phyloP scores from a whole-genome alignment of 2,113 vertebrate genomes.

The Odocoileus hemionus region DNA sequence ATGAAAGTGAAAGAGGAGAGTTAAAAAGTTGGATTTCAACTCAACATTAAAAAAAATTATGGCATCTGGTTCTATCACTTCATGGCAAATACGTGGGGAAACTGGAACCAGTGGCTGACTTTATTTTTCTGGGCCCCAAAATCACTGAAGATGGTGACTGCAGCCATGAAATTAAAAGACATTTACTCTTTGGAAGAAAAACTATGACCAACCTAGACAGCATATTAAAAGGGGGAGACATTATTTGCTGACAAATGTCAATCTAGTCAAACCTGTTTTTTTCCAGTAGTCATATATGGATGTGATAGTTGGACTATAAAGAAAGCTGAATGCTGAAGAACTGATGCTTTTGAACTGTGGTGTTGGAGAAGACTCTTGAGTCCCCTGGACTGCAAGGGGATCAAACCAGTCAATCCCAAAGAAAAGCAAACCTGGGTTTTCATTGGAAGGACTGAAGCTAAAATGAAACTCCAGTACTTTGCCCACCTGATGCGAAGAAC shows the following conservation, averaged over 20 bases:
- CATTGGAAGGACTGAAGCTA: background rate
- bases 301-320: background rate
- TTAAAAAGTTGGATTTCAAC: background rate
- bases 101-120: background rate
- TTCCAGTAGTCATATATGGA: background rate
- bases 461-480: background rate
- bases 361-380: background rate
- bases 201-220: background rate
- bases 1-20: background rate
- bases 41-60: background rate
- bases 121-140: background rate
- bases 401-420: background rate
- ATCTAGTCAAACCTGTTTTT: background rate
- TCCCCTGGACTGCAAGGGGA: background rate
- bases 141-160: background rate
- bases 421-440: background rate
- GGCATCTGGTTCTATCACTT: background rate
- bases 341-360: background rate
- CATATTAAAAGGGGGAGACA: background rate
- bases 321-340: background rate
- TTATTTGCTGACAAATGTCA: background rate
- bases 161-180: background rate
- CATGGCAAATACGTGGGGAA: background rate
- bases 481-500: background rate
- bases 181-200: background rate